phyloP scores from a whole-genome alignment of 2,113 vertebrate genomes.

The Ornithorhynchus anatinus region DNA sequence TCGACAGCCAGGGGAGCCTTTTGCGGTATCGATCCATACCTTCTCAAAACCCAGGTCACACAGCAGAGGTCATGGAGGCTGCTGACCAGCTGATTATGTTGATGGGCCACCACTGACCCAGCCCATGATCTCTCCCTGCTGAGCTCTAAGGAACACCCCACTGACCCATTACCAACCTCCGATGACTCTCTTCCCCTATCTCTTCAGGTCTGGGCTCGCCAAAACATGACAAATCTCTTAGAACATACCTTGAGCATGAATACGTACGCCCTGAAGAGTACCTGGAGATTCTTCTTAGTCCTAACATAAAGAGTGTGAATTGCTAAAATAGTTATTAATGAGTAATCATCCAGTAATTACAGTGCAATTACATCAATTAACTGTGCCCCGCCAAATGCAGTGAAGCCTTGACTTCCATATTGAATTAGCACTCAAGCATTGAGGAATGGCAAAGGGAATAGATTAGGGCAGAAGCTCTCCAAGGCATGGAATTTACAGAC shows the following conservation, averaged over 20 bases:
- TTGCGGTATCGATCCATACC: too few species aligned
- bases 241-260: not conserved
- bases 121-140: too few species aligned
- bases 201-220: too few species aligned
- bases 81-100: too few species aligned
- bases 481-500: not conserved
- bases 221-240: not conserved
- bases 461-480: not conserved
- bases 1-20: too few species aligned
- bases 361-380: conserved; percentile 6
- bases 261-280: not conserved
- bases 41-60: too few species aligned
- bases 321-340: conserved; percentile 22
- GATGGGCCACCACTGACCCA: too few species aligned
- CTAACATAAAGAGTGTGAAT: conserved; percentile 15
- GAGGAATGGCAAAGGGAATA: not conserved
- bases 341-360: conserved; percentile 46
- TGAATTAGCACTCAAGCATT: not conserved
- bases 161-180: not conserved
- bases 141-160: rapidly evolving
- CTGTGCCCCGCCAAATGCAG: not conserved
- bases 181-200: not conserved
- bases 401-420: not conserved
- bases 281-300: not conserved
- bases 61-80: too few species aligned